Evolutionary conservation across 2,888 invertebrate species (phyloP), one percentile per base, ranked within the genome.

Genomic region (Erynnis tages): DNA sequence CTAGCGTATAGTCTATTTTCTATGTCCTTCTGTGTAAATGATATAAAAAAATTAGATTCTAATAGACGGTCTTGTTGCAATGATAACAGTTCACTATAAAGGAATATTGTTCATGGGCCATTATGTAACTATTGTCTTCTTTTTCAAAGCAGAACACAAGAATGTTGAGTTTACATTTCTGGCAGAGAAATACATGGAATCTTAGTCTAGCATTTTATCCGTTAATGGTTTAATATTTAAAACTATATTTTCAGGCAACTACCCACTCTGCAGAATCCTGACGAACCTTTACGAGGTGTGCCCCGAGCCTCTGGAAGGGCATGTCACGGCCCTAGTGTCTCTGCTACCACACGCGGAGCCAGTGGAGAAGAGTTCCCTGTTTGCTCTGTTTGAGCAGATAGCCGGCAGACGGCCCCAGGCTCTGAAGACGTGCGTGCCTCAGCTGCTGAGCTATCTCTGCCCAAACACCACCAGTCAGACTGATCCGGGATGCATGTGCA

Each of bases 221-320:
- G n/a, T n/a, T n/a, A n/a, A n/a, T n/a, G n/a, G 8, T 6, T 6
- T 25, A 2, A n/a, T 29, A 1, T 10, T 10, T 27, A 29, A 1
- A 29, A 11, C 2, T 10, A 10, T 10, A 29, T 37, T 25, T 37
- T 11, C 76, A 95, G 97, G 97, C 46, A 98, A 98, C 85, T 96
- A 96, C 79, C 94, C 95, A 0, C 87, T 98, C 14, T 94, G 96
- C 58, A 91, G 97, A 43, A 97, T 98, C 29, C 91, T 98, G 57
- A 96, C 97, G 0, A 97, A 96, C 82, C 93, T 98, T 29, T 98
- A 97, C 77, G 94, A 94, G 67, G 95, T 97, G 13, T 96, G 97
- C 38, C 94, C 94, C 1, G 95, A 96, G 65, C 94, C 96, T 0
- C 92, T 98, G 14, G 94, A 96, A 63, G 95, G 95, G 4, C 96